Evolutionary conservation across 2,888 invertebrate species (phyloP).

Genomic region (Agelastica alni): DNA sequence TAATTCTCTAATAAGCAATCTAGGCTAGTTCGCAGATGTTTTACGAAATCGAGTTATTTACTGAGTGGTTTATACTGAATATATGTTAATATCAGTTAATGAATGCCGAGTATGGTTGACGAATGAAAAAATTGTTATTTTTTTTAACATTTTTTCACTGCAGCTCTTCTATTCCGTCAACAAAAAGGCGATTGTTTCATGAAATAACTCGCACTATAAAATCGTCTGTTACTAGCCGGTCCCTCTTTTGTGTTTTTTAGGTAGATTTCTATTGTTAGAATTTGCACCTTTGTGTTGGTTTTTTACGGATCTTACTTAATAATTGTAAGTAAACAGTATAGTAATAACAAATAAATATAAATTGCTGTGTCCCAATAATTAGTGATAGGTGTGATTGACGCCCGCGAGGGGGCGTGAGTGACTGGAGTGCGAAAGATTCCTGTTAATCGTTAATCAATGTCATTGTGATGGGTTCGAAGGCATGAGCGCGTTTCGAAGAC

Average conservation of each 20-base stretch:
- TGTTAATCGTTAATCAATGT: slow-evolving; percentile 44
- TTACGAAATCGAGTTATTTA: no score
- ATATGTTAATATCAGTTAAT: no score
- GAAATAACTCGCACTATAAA: no score
- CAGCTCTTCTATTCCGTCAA: no score
- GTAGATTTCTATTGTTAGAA: slow-evolving; percentile 35
- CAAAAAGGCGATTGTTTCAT: no score
- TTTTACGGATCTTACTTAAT: slow-evolving; percentile 45
- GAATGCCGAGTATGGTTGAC: no score
- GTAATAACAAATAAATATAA: slow-evolving; percentile 43
- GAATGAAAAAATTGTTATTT: not conserved
- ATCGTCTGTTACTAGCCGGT: not conserved
- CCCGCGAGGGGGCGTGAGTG: slow-evolving; percentile 32
- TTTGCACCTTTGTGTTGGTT: slow-evolving; percentile 40
- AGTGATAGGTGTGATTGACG: slow-evolving; percentile 52
- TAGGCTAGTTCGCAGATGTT: no score
- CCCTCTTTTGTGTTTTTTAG: slow-evolving; percentile 34
- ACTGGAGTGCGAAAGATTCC: slow-evolving; percentile 35
- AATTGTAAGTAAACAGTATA: slow-evolving; percentile 44
- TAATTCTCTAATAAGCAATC: slow-evolving; percentile 31
- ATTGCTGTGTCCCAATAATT: slow-evolving; percentile 59
- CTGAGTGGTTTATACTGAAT: no score
- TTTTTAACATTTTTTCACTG: no score
- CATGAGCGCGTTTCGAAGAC: slow-evolving; percentile 20
- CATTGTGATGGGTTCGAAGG: slow-evolving; percentile 44